A percentile compares a stretch with the other conserved stretches of the same genome.
Evolutionary conservation across 2,888 invertebrate genomes (phyloP).

Genomic region (Aphodius granarius): DNA sequence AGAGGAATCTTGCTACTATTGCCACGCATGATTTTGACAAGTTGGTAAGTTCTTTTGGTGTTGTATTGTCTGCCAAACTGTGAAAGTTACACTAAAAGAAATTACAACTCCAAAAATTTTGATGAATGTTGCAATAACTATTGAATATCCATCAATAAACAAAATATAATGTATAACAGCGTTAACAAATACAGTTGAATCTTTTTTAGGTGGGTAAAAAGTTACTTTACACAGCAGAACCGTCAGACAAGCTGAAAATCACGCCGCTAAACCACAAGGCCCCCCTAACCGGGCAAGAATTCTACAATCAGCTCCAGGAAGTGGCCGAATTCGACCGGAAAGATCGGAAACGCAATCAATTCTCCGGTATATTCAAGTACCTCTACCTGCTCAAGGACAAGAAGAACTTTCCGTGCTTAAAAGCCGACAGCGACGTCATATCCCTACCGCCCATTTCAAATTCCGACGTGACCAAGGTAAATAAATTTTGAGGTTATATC

Average conservation of each 20-base stretch:
- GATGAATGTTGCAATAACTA: too few species aligned
- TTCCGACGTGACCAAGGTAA: constrained; percentile 76
- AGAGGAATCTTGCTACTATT: constrained; percentile 76
- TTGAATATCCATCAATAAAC: too few species aligned
- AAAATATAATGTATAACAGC: too few species aligned
- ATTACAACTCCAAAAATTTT: too few species aligned
- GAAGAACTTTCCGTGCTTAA: constrained; percentile 70
- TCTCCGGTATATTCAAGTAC: constrained; percentile 84
- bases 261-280: constrained; percentile 66
- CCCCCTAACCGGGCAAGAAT: constrained; percentile 65
- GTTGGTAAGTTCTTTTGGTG: constrained; percentile 49
- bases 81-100: too few species aligned
- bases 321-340: constrained; percentile 82
- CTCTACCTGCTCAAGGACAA: constrained; percentile 77
- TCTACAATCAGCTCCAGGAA: constrained; percentile 68
- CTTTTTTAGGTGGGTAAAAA: constrained; percentile 53
- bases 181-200: not conserved
- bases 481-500: constrained; percentile 14
- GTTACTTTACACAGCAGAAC: constrained; percentile 68
- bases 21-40: constrained; percentile 80
- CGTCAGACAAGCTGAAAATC: constrained; percentile 66
- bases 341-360: constrained; percentile 80
- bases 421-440: constrained; percentile 69
- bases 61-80: too few species aligned
- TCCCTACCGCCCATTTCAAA: constrained; percentile 89